A percentile compares a stretch with the other conserved stretches of the same genome.
Evolutionary conservation across 2,888 invertebrate genomes (phyloP).

Genomic region (Alloplasta piceator): DNA sequence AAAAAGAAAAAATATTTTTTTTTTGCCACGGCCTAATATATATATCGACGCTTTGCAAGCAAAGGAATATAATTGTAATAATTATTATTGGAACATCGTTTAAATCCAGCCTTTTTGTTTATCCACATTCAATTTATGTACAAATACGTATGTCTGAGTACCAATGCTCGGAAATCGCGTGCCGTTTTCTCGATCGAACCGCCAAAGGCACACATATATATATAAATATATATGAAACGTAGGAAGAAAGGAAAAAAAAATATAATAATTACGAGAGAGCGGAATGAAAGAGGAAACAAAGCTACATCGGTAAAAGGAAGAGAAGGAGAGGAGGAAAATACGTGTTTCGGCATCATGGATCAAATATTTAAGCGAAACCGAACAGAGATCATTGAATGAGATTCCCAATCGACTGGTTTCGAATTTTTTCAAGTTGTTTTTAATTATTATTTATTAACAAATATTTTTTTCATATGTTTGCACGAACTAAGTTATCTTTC

Average conservation of each 20-base stretch:
- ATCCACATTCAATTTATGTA: conserved; percentile 1
- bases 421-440: too few species aligned
- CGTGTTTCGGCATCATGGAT: conserved; percentile 25
- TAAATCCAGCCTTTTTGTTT: too few species aligned
- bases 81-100: too few species aligned
- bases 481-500: too few species aligned
- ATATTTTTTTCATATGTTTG: too few species aligned
- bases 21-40: too few species aligned
- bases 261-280: conserved; percentile 47
- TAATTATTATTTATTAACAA: too few species aligned
- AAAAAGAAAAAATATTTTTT: too few species aligned
- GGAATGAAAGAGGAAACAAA: conserved; percentile 44
- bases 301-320: background rate
- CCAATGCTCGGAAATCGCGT: conserved; percentile 54
- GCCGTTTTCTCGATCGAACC: conserved; percentile 50
- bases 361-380: conserved; percentile 33
- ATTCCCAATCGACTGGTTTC: conserved; percentile 6
- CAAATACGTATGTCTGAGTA: conserved; percentile 15
- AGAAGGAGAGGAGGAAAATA: background rate
- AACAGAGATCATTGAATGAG: conserved; percentile 43
- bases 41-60: too few species aligned
- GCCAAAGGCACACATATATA: conserved; percentile 42
- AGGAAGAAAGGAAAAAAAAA: conserved; percentile 43
- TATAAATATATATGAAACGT: conserved; percentile 24
- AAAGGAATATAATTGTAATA: too few species aligned